Conservation (phyloP, 2,113 vertebrate species). For the Erpornis zantholeuca region DNA sequence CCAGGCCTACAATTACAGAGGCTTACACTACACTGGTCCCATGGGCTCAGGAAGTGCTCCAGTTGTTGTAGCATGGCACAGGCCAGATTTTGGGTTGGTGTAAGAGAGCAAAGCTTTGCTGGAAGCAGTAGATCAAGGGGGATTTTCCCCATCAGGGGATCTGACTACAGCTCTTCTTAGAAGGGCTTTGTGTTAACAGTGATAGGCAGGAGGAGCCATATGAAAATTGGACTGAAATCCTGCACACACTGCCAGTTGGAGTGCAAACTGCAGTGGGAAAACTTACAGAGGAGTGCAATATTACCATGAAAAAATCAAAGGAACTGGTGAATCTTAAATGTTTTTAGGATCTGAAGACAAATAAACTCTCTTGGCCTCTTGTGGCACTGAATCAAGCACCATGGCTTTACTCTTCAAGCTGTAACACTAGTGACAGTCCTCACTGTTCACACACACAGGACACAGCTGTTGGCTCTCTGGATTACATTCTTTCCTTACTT, state of each 20-base stretch:
- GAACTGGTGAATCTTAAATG: background rate
- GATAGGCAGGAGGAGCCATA: background rate
- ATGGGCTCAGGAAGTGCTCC: background rate
- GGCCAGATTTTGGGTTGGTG: background rate
- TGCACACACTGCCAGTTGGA: background rate
- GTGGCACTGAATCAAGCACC: background rate
- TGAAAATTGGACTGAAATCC: constrained; percentile 11
- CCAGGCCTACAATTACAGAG: background rate
- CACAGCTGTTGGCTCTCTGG: background rate
- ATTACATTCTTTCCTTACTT: background rate
- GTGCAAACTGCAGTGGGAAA: constrained; percentile 24
- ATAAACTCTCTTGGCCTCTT: background rate
- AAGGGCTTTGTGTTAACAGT: constrained; percentile 4
- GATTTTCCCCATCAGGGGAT: background rate
- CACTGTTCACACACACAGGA: background rate
- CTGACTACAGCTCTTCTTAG: background rate
- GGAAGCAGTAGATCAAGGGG: background rate
- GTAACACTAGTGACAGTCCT: background rate
- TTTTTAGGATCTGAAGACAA: background rate
- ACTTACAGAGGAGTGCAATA: background rate
- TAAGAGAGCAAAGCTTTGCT: background rate
- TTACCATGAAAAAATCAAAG: background rate
- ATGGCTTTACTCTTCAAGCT: background rate
- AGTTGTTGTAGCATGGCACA: background rate
- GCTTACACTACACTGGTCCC: background rate